Conservation (phyloP, 2,888 invertebrate species). For the Dynastes grantii region DNA sequence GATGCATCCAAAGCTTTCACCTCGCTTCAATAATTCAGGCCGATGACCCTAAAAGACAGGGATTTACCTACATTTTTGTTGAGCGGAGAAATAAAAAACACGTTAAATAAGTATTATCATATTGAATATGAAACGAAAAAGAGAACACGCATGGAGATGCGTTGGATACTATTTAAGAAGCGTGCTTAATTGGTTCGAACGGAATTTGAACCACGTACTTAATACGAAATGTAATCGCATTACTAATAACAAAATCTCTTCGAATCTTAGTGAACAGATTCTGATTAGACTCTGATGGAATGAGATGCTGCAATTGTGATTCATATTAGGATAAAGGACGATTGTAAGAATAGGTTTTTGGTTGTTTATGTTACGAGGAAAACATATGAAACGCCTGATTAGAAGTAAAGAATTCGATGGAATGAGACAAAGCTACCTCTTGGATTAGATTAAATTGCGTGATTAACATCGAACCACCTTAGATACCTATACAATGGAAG, state of each 20-base stretch:
- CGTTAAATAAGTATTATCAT: conserved; percentile 22
- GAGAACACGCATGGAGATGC: background rate
- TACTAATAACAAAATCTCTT: conserved; percentile 25
- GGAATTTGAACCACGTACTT: conserved; percentile 35
- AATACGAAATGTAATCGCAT: conserved; percentile 31
- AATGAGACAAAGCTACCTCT: too few relatives aligned
- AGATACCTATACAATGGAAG: background rate
- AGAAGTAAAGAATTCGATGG: too few relatives aligned
- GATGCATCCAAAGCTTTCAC: conserved; percentile 36
- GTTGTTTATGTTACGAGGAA: background rate
- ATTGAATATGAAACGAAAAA: background rate
- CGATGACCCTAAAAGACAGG: conserved; percentile 24
- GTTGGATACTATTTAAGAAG: conserved; percentile 31
- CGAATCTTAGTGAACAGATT: conserved; percentile 20
- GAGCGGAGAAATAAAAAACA: conserved; percentile 5
- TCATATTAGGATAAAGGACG: background rate
- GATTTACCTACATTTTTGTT: conserved; percentile 41
- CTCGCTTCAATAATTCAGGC: conserved; percentile 36
- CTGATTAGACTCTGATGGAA: conserved; percentile 13
- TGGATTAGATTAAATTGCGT: too few relatives aligned
- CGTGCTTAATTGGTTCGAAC: conserved; percentile 38
- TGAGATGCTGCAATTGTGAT: background rate
- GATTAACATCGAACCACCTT: background rate
- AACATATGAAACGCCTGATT: too few relatives aligned
- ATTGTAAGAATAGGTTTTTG: background rate